Evolutionary conservation across 2,888 invertebrate genomes (phyloP), one percentile per base, ranked within the genome.

Genomic region (Plebejus anna): DNA sequence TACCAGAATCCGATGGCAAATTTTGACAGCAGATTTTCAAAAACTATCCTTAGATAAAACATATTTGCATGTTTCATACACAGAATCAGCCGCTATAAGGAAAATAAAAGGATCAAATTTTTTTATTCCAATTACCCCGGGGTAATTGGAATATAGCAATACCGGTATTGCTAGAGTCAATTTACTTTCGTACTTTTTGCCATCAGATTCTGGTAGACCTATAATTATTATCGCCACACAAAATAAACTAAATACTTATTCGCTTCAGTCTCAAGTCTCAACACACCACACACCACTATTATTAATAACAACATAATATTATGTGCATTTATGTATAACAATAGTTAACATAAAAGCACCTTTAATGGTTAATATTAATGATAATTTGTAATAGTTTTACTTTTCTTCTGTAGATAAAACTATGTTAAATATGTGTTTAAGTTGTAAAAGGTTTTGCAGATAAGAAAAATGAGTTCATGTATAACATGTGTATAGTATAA

Each of bases 391-490:
- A 55, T 47, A 47, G 47, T 47, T 16, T 55, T 55, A 55, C 55
- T 55, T 55, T 59, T 22, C 22, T 59, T 59, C 22, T 61, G 2
- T 5, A 28, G n/a, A 28, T 61, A 61, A 61, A 61, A 28, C 22
- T 59, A n/a, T 59, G 22, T 61, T 61, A 9, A 4, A 28, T 22
- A 61, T 61, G 28, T 11, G 61, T 32, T 66, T 66, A 66, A 32
- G 11, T 28, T 66, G 28, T 66, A 66, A 66, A 66, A 66, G 66
- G 66, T 32, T 66, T 66, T 32, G 32, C 66, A 66, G 66, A 66
- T 66, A 66, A 66, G 66, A 66, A 36, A 61, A 36, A 66, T 66
- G 32, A 36, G 66, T 66, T 66, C 32, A 36, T 66, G 66, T 66
- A 32, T 66, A 66, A 66, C 66, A 66, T 66, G 66, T 66, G 66